Evolutionary conservation across 2,888 invertebrate genomes (phyloP), one percentile per base, ranked within the genome.

Genomic region (Silvanus unidentatus): DNA sequence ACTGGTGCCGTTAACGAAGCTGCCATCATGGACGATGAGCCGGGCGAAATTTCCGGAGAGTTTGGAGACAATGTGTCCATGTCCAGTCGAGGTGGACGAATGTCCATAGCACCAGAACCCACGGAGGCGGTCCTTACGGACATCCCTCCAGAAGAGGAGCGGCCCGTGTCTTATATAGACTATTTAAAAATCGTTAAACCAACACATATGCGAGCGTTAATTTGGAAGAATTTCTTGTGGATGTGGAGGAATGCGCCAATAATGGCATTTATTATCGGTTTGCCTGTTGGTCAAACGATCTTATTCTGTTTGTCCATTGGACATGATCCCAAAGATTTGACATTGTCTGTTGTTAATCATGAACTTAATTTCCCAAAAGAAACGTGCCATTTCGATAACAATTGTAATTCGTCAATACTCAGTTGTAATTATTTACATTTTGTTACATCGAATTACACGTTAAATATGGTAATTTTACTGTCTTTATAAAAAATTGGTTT

Each of bases 191-290:
- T 86, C 30, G 76, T 87, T 71, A 77, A 84, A 57, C 72, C 75
- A 52, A 75, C 80, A 61, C 86, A 88, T 59, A 85, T 90, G 83
- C 82, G 82, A 57, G 89, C 91, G 1, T 71, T 92, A 14, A 78
- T 91, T 37, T 90, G 91, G 88, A 93, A 92, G 69, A 92, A 92
- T 67, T 86, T 88, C 61, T 75, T 90, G 42, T 88, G 89, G 80
- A 82, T 92, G 77, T 82, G 86, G 75, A 78, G 92, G 59, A 92
- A 92, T 70, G 80, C 84, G 50, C 84, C 86, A 1, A 79, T 92
- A 29, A 81, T 95, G 77, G 69, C 86, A 37, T 94, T 94, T 70
- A 85, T 94, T 56, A 82, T 92, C 50, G 84, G 87, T 10, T 75
- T 95, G 40, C 95, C 95, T 0, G 81, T 91, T 2, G 77, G 45